Conservation (phyloP, 2,888 invertebrate genomes). For the Bimastos eiseni region DNA sequence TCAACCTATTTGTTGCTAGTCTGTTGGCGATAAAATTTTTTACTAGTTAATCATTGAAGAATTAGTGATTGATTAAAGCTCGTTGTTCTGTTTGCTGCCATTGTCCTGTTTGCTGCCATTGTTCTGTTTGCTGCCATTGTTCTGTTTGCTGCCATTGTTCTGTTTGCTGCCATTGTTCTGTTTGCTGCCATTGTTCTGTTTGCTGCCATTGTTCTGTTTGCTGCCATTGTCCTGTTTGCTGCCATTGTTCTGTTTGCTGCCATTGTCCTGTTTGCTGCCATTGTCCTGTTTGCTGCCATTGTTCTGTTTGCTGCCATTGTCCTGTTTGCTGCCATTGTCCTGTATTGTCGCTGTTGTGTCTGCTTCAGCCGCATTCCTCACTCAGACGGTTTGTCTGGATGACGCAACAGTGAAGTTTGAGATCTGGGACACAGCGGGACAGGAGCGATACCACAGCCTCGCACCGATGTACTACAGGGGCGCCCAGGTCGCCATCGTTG, state of each 20-base stretch:
- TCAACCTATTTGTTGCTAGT: too few relatives aligned
- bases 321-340: neutral
- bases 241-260: too few relatives aligned
- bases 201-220: too few relatives aligned
- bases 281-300: too few relatives aligned
- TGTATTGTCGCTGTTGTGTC: neutral
- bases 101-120: neutral
- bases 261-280: too few relatives aligned
- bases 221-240: too few relatives aligned
- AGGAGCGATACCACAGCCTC: conserved; percentile 96
- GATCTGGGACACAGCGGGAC: conserved; percentile 99
- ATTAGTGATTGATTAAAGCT: too few relatives aligned
- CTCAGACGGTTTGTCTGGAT: conserved; percentile 97
- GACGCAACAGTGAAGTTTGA: conserved; percentile 99
- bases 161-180: too few relatives aligned
- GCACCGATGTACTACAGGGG: conserved; percentile 88
- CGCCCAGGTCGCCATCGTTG: conserved; percentile 92
- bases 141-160: too few relatives aligned
- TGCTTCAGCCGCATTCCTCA: conserved; percentile 88
- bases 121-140: neutral
- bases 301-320: neutral
- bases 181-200: too few relatives aligned
- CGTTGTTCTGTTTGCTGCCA: neutral
- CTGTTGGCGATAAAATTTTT: too few relatives aligned
- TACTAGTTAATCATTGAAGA: too few relatives aligned